Percentiles rank a stretch among this genome's conserved stretches.
phyloP scores from a whole-genome alignment of 35 echinoderm and acorn worm genomes.

The Anneissia japonica region DNA sequence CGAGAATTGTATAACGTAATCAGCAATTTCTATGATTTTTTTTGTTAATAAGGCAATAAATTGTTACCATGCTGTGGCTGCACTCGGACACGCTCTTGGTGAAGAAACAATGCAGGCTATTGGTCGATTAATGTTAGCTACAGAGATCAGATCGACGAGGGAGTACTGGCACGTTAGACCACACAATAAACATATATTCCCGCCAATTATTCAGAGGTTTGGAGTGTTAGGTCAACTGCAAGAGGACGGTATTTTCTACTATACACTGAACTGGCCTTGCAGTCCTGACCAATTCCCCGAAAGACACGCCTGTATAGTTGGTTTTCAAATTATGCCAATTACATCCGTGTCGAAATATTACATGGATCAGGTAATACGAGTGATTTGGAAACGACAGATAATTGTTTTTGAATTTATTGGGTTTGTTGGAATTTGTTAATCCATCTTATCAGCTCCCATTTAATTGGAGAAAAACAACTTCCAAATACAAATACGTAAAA shows the following conservation, averaged over 20 bases:
- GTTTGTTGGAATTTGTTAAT: background rate
- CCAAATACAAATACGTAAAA: background rate
- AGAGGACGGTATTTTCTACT: slow-evolving; percentile 82
- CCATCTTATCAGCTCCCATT: background rate
- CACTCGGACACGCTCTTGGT: slow-evolving; percentile 60
- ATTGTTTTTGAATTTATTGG: background rate
- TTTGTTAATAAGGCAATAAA: slow-evolving; percentile 49
- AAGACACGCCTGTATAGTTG: slow-evolving; percentile 75
- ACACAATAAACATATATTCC: slow-evolving; percentile 69
- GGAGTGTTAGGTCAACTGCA: slow-evolving; percentile 76
- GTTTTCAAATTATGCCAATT: slow-evolving; percentile 78
- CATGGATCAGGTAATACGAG: slow-evolving; percentile 69
- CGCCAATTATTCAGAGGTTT: slow-evolving; percentile 37
- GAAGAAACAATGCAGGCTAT: slow-evolving; percentile 31
- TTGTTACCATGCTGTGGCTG: slow-evolving; percentile 70
- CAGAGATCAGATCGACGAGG: slow-evolving; percentile 49
- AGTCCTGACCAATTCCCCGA: slow-evolving; percentile 77
- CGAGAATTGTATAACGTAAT: too few species aligned
- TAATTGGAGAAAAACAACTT: background rate
- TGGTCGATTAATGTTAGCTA: slow-evolving; percentile 64
- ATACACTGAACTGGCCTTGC: slow-evolving; percentile 75
- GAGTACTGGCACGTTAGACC: slow-evolving; percentile 62
- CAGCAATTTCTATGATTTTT: too few species aligned
- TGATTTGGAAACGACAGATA: background rate
- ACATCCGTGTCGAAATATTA: slow-evolving; percentile 71